Evolutionary conservation across 2,888 invertebrate species (phyloP), one percentile per base, ranked within the genome.

Genomic region (Carterocephalus palaemon): DNA sequence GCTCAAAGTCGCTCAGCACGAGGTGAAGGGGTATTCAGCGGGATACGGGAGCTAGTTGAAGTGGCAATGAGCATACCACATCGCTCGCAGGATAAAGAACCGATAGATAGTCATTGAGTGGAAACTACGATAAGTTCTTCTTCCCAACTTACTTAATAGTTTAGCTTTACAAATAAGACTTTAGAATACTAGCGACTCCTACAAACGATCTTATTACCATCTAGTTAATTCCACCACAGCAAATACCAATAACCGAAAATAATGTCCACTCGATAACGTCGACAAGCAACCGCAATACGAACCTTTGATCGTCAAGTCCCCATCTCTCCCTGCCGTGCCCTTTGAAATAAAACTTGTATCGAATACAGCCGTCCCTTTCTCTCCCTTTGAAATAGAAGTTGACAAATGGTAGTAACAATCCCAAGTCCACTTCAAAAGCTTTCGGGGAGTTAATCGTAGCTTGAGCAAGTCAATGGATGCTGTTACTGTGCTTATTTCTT

Each of bases 381-480:
- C 12, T 19, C 20, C 28, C 28, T 29, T 23, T 23, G 39, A 40
- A 40, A 28, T 23, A 7, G 15, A 36, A 23, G 8, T 40, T 31
- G 40, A 40, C 31, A 28, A 40, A 40, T 40, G 23, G 31, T 31
- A 6, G 32, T 31, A 20, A 40, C 31, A 32, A 31, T 40, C 31
- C 32, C 23, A 23, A 40, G 28, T 23, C 17, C 23, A 40, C 40
- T 40, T 40, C 23, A 23, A 40, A 13, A 17, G 19, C 13, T 10
- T 16, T 1, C 5, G 10, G 13, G 4, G 24, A 39, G 39, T 39
- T 39, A 31, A 28, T 39, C 22, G 39, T 22, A 39, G 9, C 10
- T 4, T 9, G 22, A 39, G 22, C 3, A 22, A 29, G 13, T 39
- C n/a, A n/a, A n/a, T n/a, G n/a, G n/a, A n/a, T n/a, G n/a, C n/a